Percentiles rank a stretch among this genome's conserved stretches.
phyloP scores from a whole-genome alignment of 2,888 invertebrate species.

The Drosophila neonasuta region DNA sequence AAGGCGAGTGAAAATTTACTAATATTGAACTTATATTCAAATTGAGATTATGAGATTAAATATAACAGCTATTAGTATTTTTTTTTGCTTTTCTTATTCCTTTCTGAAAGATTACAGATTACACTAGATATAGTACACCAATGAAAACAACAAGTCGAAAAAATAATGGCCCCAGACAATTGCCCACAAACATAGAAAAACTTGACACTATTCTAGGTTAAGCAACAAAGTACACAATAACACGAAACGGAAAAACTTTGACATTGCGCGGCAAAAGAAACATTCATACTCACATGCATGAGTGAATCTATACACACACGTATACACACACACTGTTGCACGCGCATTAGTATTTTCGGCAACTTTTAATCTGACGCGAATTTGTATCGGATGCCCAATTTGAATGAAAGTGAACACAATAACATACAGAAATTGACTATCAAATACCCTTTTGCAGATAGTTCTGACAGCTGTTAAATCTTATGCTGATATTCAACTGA shows the following conservation, averaged over 20 bases:
- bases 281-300: slow-evolving; percentile 5
- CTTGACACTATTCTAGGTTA: slow-evolving; percentile 61
- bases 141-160: slow-evolving; percentile 33
- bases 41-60: no score
- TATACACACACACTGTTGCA: not conserved
- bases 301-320: not conserved
- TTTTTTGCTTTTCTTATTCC: no score
- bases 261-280: slow-evolving; percentile 48
- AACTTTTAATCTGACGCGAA: slow-evolving; percentile 64
- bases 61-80: no score
- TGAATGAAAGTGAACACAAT: not conserved
- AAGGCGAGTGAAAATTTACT: no score
- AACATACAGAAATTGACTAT: slow-evolving; percentile 4
- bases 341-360: slow-evolving; percentile 23
- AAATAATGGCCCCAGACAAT: slow-evolving; percentile 39
- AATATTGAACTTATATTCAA: no score
- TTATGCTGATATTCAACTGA: not conserved
- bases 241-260: slow-evolving; percentile 50
- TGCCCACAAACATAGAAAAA: slow-evolving; percentile 49
- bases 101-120: not conserved
- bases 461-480: not conserved
- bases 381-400: slow-evolving; percentile 24
- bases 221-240: slow-evolving; percentile 43
- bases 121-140: not conserved
- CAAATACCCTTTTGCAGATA: slow-evolving; percentile 6